phyloP scores from a whole-genome alignment of 2,797 vertebrate species.

The Parotocinclus haroldoi region DNA sequence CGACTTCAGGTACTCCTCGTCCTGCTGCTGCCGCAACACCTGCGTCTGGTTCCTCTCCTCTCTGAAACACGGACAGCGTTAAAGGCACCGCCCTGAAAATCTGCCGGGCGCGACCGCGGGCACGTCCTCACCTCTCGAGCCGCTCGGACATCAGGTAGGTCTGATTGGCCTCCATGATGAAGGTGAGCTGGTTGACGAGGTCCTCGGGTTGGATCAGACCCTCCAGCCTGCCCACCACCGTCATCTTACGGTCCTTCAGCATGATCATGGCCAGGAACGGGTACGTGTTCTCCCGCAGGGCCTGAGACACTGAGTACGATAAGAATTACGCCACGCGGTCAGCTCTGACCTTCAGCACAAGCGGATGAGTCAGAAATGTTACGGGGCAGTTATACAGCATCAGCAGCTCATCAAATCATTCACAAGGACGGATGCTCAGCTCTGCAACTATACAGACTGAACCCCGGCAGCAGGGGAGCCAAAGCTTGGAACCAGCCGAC shows the following conservation, averaged over 20 bases:
- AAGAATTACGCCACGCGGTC: too few relatives aligned
- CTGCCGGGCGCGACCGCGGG: too few relatives aligned
- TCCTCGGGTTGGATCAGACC: constrained; percentile 95
- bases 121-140: constrained; percentile 81
- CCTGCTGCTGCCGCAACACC: constrained; percentile 94
- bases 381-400: too few relatives aligned
- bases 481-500: too few relatives aligned
- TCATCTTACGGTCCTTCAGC: constrained; percentile 98
- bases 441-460: too few relatives aligned
- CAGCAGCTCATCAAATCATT: too few relatives aligned
- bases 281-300: constrained; percentile 94
- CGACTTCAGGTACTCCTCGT: constrained; percentile 90
- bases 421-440: too few relatives aligned
- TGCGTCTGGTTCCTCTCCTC: constrained; percentile 99
- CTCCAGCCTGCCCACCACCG: constrained; percentile 92
- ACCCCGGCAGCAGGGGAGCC: too few relatives aligned
- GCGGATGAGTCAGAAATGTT: too few relatives aligned
- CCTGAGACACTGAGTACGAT: constrained; percentile 85
- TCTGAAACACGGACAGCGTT: constrained; percentile 62
- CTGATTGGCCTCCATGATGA: constrained; percentile 98
- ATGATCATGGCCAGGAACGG: constrained; percentile 98
- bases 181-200: constrained; percentile 92
- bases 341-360: too few relatives aligned
- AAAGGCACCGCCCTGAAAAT: too few relatives aligned
- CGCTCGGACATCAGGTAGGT: constrained; percentile 94